Base-by-base conservation (phyloP, 2,113 vertebrate genomes). In the Megalops atlanticus region DNA sequence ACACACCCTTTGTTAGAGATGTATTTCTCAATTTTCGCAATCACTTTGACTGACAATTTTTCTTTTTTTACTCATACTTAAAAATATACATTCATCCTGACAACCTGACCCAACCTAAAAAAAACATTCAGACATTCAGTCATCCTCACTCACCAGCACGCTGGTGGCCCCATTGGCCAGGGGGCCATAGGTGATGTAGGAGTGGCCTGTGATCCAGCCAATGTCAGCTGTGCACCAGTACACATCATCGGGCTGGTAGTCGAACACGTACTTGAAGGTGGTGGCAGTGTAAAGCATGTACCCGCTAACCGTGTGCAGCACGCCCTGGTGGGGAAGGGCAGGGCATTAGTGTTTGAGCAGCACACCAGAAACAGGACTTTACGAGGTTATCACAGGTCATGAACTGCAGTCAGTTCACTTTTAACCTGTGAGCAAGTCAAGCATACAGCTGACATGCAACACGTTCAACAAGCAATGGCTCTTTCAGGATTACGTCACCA, bases 221-320 rank as follows among this genome's bases (percentile, higher is more conserved):
- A 98, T 96, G 90, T 99, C 98, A 0, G 97, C 98, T 0, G 98
- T 99, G 92, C 98, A 99, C 98, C 98, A 99, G 91, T 97, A 99
- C 45, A 99, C 86, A 35, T 99, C 98, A 8, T 95, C 94, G 0
- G 93, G 86, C 39, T 97, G 96, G 89, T 98, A 91, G 92, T 99
- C 97, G 69, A 99, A 99, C 83, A 99, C 98, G 1, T 97, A 93
- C 49, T 98, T 99, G 89, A 98, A 99, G 2, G 97, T 96, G 84
- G 93, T 87, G 68, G 97, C 96, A 0, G 93, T 93, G 89, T 95
- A 99, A 47, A 99, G 92, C 96, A 99, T 96, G 90, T 99, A 99
- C 64, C 98, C 98, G 27, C 97, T 96, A 85, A 96, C 64, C 0
- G 98, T 97, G 87, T 99, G 98, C 33, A 98, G 94, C 16, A 99